Percentiles rank a stretch among this genome's conserved stretches.
Evolutionary conservation across 1,140 invertebrate species (phyloP).

Genomic region (Calliphora vicina): DNA sequence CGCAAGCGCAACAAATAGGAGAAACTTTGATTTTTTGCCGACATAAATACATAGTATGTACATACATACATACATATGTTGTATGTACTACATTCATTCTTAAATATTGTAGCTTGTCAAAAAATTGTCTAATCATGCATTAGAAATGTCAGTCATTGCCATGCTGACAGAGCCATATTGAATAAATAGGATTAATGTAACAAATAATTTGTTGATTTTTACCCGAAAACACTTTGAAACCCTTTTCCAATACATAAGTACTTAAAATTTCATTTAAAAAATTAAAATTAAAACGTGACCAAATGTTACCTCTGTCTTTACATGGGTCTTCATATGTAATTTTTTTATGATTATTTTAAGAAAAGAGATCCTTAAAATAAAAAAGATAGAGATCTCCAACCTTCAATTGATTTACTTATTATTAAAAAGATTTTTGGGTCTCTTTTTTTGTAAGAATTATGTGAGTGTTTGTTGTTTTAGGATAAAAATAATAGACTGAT

Average conservation of each 20-base stretch:
- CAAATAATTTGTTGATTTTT: conserved; percentile 4
- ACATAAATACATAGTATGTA: no score
- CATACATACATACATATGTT: background rate
- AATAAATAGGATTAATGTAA: background rate
- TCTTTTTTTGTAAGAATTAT: background rate
- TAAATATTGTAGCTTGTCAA: conserved; percentile 1
- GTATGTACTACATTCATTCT: no score
- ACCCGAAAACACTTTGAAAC: background rate
- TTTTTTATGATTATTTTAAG: background rate
- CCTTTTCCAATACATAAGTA: background rate
- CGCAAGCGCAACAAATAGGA: background rate
- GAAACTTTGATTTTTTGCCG: background rate
- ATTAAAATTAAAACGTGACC: background rate
- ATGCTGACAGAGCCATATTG: background rate
- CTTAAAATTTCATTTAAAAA: background rate
- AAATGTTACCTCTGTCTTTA: background rate
- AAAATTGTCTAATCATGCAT: conserved; percentile 18
- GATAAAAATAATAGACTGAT: background rate
- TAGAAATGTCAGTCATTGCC: background rate
- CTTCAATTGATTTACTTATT: conserved; percentile 20
- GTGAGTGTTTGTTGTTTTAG: conserved; percentile 18
- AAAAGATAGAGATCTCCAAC: conserved; percentile 21
- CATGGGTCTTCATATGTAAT: background rate
- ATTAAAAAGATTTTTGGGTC: background rate
- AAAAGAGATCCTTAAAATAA: background rate